A percentile compares a stretch with the other conserved stretches of the same genome.
These are phyloP conservation scores for Drosophila nr. fundita DNA, from an alignment of 2,888 invertebrate species.

Conservation along the genomic window DNA sequence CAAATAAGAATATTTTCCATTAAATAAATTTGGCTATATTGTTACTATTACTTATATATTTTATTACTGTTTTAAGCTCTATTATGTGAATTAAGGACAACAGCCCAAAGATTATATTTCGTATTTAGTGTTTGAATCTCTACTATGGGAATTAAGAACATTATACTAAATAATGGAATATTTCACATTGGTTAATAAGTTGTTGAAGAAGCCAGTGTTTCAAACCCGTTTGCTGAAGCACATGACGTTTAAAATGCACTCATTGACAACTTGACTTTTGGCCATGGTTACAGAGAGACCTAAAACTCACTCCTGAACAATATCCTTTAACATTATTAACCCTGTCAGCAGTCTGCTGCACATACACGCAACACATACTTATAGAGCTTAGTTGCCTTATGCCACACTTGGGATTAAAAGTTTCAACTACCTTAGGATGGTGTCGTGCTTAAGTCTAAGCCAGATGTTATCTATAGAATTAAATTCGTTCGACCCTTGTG, in stretches of 20 bases:
- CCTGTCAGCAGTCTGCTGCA: not conserved
- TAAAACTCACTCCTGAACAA: not conserved
- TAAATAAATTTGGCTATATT: too few species aligned
- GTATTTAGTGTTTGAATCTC: not conserved
- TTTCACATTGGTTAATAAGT: not conserved
- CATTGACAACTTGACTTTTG: conserved; percentile 8
- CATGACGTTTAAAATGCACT: not conserved
- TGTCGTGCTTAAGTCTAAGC: not conserved
- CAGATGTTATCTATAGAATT: not conserved
- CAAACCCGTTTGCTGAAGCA: not conserved
- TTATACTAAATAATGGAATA: not conserved
- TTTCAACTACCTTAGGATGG: too few species aligned
- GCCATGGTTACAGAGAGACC: not conserved
- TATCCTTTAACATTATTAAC: not conserved
- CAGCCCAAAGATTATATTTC: not conserved
- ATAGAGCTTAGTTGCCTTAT: not conserved
- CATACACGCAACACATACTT: not conserved
- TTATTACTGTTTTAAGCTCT: too few species aligned
- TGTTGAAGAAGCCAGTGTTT: not conserved
- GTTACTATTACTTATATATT: not conserved
- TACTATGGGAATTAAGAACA: not conserved
- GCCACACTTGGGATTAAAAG: not conserved
- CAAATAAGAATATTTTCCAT: too few species aligned
- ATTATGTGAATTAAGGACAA: not conserved
- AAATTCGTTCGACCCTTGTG: not conserved